A percentile compares a stretch with the other conserved stretches of the same genome.
phyloP scores from a whole-genome alignment of 2,797 vertebrate genomes.

The Trachops cirrhosus region DNA sequence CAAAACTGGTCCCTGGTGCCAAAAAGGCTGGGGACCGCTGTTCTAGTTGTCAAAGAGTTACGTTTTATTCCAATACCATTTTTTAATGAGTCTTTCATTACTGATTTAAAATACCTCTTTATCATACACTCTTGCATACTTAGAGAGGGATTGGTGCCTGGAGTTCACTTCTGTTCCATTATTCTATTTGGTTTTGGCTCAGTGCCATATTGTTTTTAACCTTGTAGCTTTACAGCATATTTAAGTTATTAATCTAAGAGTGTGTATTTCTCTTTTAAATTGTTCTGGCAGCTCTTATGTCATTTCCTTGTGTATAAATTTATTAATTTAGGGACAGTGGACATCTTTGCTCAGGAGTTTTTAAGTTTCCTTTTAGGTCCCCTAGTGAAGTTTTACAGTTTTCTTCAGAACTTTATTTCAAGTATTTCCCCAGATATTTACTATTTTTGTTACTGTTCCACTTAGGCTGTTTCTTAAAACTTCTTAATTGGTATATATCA shows the following conservation, averaged over 20 bases:
- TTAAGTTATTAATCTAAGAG: not conserved
- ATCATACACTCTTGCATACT: not conserved
- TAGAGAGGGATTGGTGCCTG: not conserved
- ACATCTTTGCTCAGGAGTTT: not conserved
- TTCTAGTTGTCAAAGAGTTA: not conserved
- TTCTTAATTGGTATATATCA: not conserved
- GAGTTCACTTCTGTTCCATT: not conserved
- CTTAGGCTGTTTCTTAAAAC: not conserved
- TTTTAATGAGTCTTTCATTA: not conserved
- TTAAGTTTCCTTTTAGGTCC: not conserved
- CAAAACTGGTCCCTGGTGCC: too few species aligned
- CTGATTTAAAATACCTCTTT: not conserved
- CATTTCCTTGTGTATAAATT: not conserved
- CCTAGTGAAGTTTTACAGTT: not conserved
- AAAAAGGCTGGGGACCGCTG: too few species aligned
- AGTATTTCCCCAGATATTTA: not conserved
- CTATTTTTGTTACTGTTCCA: not conserved
- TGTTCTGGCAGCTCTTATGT: not conserved
- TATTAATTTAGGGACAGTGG: not conserved
- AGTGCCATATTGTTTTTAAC: not conserved
- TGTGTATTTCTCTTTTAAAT: not conserved
- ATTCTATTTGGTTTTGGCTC: not conserved
- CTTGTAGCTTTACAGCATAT: slow-evolving; percentile 1
- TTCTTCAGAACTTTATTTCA: slow-evolving; percentile 16
- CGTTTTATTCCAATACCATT: not conserved